Conservation (phyloP, 2,113 vertebrate genomes). For the Kryptolebias marmoratus region DNA sequence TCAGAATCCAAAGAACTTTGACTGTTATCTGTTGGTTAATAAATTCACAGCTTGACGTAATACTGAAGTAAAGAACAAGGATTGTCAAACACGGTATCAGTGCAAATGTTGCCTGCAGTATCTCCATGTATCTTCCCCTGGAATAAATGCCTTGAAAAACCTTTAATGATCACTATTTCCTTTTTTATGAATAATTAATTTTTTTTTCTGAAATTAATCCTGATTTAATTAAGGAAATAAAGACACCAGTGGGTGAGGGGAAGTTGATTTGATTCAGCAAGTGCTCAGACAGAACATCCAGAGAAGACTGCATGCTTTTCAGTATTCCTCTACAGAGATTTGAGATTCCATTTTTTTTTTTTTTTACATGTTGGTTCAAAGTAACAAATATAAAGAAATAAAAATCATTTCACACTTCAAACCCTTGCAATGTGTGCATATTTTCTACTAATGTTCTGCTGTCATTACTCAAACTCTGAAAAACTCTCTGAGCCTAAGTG, state of each 20-base stretch:
- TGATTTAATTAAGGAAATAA: conserved; percentile 19
- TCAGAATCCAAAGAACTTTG: neutral
- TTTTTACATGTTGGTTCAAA: conserved; percentile 15
- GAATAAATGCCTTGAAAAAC: conserved; percentile 24
- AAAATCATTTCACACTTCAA: conserved; percentile 14
- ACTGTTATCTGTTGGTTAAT: neutral
- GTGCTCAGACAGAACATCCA: neutral
- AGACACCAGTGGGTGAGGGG: neutral
- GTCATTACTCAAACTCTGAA: conserved; percentile 34
- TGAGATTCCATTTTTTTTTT: neutral
- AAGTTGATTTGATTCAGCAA: conserved; percentile 14
- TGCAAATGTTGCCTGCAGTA: conserved; percentile 22
- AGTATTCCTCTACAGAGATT: neutral
- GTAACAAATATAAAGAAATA: neutral
- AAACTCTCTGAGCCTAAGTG: conserved; percentile 9
- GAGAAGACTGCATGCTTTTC: conserved; percentile 6
- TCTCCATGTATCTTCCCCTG: conserved; percentile 13
- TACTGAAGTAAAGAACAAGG: neutral
- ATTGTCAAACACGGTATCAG: conserved; percentile 20
- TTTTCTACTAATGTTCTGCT: conserved; percentile 16
- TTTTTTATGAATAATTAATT: conserved; percentile 23
- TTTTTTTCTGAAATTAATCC: conserved; percentile 7
- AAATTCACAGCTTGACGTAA: neutral
- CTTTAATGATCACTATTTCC: conserved; percentile 18
- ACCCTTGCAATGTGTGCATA: neutral